These are phyloP conservation scores for Axinella damicornis DNA, from an alignment of 37 sponge, comb jelly and placozoan genomes.

Conservation along the genomic window DNA sequence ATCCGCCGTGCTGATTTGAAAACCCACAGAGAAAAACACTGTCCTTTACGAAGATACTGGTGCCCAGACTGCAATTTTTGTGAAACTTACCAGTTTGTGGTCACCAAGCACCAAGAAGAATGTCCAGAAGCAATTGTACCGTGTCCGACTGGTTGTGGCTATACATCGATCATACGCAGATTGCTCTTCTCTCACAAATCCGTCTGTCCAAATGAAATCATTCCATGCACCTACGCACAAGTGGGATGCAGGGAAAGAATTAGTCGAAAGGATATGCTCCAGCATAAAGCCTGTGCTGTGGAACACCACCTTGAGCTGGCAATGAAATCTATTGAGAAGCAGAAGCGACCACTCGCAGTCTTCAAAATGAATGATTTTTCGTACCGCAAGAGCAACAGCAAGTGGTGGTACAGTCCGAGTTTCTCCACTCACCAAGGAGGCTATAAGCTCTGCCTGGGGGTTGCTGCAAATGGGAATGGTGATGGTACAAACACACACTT, in stretches of 20 bases:
- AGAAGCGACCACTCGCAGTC: neutral
- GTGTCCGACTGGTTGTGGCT: neutral
- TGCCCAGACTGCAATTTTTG: neutral
- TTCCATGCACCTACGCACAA: neutral
- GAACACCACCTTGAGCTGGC: constrained; percentile 5
- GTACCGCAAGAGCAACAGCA: neutral
- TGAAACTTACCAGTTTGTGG: neutral
- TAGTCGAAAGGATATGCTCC: neutral
- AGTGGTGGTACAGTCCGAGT: neutral
- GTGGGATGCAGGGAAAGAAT: constrained; percentile 5
- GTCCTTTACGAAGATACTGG: neutral
- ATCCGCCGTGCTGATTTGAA: neutral
- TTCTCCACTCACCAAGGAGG: constrained; percentile 1
- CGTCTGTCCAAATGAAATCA: neutral
- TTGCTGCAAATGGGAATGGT: neutral
- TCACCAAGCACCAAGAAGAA: neutral
- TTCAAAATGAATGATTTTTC: neutral
- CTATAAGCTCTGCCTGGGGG: constrained; percentile 2
- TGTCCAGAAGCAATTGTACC: neutral
- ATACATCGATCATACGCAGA: neutral
- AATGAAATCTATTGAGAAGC: neutral
- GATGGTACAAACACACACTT: neutral
- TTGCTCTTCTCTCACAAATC: constrained; percentile 13
- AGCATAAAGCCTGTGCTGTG: neutral
- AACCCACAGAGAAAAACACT: neutral